A percentile compares a stretch with the other conserved stretches of the same genome.
phyloP scores from a whole-genome alignment of 2,113 vertebrate genomes.

The Asarcornis scutulata region DNA sequence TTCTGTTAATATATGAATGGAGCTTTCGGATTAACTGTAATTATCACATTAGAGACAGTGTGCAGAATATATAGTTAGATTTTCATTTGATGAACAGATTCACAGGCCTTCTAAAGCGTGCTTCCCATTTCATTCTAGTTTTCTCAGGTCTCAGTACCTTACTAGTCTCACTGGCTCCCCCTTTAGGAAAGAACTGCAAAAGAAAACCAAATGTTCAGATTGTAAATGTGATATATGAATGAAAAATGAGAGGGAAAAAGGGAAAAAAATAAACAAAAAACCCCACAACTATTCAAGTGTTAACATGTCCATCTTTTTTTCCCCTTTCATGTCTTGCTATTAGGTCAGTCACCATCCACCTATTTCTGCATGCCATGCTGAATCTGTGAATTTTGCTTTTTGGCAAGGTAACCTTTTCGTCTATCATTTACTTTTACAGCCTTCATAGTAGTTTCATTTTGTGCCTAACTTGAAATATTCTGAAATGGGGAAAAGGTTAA shows the following conservation, averaged over 20 bases:
- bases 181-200: constrained; percentile 48
- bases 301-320: neutral
- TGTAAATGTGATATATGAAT: neutral
- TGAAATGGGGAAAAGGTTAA: neutral
- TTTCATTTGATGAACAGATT: neutral
- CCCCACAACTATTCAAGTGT: neutral
- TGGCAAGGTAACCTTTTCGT: constrained; percentile 90
- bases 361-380: constrained; percentile 94
- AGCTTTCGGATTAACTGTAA: neutral
- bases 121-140: neutral
- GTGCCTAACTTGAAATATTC: neutral
- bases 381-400: constrained; percentile 93
- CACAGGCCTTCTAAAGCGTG: neutral
- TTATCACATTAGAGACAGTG: neutral
- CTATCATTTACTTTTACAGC: neutral
- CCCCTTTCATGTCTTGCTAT: constrained; percentile 9
- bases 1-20: neutral
- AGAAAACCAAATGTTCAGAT: neutral
- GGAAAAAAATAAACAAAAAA: neutral
- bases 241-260: neutral
- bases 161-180: constrained; percentile 35
- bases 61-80: neutral
- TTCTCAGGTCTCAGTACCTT: neutral
- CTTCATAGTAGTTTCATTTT: neutral
- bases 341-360: constrained; percentile 99